Conservation (phyloP, 2,888 invertebrate genomes). For the Eupithecia abbreviata region DNA sequence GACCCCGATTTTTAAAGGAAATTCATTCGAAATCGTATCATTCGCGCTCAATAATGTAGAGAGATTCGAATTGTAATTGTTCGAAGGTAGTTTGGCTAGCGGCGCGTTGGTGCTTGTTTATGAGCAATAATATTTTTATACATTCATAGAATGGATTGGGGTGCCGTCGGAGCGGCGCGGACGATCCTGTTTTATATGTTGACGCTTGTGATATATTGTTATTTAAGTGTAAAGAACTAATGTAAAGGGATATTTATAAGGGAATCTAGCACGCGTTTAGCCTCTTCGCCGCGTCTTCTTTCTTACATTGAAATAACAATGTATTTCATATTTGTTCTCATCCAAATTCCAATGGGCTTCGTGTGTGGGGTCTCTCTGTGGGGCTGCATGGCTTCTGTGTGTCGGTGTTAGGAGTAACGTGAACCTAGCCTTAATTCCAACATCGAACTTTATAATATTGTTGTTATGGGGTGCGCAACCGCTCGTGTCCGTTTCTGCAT, state of each 20-base stretch:
- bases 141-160: constrained; percentile 75
- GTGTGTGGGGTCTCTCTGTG: constrained; percentile 53
- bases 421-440: constrained; percentile 81
- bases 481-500: constrained; percentile 73
- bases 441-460: constrained; percentile 75
- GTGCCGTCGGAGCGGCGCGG: constrained; percentile 48
- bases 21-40: constrained; percentile 66
- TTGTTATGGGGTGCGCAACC: constrained; percentile 51
- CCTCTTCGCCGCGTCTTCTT: constrained; percentile 62
- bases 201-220: constrained; percentile 84
- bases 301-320: constrained; percentile 83
- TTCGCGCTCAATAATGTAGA: constrained; percentile 77
- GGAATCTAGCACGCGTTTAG: constrained; percentile 75
- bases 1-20: constrained; percentile 47
- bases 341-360: constrained; percentile 76
- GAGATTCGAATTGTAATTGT: constrained; percentile 73
- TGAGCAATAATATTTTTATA: constrained; percentile 84
- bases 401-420: constrained; percentile 70
- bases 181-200: constrained; percentile 70
- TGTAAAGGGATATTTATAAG: constrained; percentile 69
- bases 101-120: constrained; percentile 83
- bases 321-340: constrained; percentile 79
- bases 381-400: constrained; percentile 80
- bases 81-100: constrained; percentile 64
- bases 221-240: constrained; percentile 82